A percentile compares a stretch with the other conserved stretches of the same genome.
Evolutionary conservation across 2,888 invertebrate species (phyloP).

Genomic region (Branchipolynoe longqiensis): DNA sequence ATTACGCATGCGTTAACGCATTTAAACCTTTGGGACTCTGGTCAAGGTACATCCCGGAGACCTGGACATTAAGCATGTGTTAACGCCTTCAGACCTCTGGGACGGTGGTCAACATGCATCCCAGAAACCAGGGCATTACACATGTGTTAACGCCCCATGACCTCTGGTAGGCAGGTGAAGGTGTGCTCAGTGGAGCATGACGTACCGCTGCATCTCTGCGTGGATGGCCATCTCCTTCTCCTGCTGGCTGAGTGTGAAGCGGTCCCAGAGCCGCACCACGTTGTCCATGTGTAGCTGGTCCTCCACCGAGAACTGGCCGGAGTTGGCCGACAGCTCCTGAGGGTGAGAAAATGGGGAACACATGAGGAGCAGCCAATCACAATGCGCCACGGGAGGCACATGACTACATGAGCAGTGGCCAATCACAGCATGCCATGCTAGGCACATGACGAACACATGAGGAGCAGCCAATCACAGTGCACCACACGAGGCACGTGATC

Average conservation of each 20-base stretch:
- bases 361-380: neutral
- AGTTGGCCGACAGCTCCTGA: slow-evolving; percentile 92
- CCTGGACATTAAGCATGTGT: no score
- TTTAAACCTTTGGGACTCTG: no score
- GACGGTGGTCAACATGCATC: no score
- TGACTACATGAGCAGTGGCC: no score
- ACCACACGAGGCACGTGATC: neutral
- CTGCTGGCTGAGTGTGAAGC: slow-evolving; percentile 92
- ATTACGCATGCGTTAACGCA: no score
- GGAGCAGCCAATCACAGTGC: neutral
- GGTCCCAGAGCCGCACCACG: slow-evolving; percentile 82
- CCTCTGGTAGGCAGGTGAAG: no score
- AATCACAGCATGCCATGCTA: slow-evolving; percentile 87
- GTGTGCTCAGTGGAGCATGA: neutral
- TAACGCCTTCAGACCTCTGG: no score
- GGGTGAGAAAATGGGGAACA: neutral
- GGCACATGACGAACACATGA: neutral
- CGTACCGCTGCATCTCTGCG: slow-evolving; percentile 85
- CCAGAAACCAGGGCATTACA: no score
- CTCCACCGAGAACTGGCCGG: slow-evolving; percentile 75
- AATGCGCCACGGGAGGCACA: neutral
- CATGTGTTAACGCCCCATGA: no score
- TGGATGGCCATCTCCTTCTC: slow-evolving; percentile 94
- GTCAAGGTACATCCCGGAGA: no score
- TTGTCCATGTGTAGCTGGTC: slow-evolving; percentile 80